phyloP scores from a whole-genome alignment of 35 echinoderm and acorn worm genomes.

The Acanthaster planci region DNA sequence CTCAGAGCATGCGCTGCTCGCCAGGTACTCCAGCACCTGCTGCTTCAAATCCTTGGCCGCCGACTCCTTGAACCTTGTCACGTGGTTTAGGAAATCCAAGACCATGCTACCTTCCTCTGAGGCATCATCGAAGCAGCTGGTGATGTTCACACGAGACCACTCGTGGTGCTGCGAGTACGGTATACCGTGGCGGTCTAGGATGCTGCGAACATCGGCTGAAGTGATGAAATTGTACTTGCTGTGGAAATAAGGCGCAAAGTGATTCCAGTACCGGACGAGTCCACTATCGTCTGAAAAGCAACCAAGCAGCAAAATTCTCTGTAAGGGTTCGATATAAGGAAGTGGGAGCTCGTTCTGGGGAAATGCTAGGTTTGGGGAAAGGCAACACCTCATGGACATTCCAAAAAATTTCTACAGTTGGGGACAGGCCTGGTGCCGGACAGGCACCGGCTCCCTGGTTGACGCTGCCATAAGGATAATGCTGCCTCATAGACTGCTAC shows the following conservation, averaged over 20 bases:
- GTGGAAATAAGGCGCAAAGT: not conserved
- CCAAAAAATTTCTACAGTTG: not conserved
- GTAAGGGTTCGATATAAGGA: too few species aligned
- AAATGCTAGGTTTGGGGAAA: not conserved
- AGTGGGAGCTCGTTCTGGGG: not conserved
- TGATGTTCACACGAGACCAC: too few species aligned
- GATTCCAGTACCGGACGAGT: not conserved
- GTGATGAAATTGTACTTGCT: too few species aligned
- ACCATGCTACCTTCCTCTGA: constrained; percentile 29
- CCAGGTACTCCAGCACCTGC: constrained; percentile 39
- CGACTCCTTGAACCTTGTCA: constrained; percentile 26
- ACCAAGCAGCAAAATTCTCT: not conserved
- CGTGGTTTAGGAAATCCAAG: constrained; percentile 58
- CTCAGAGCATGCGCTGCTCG: constrained; percentile 30
- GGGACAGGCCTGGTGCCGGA: not conserved
- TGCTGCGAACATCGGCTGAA: not conserved
- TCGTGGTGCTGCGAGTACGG: not conserved
- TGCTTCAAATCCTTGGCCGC: constrained; percentile 38
- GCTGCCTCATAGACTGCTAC: too few species aligned
- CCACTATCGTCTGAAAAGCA: not conserved
- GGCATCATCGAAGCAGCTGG: too few species aligned
- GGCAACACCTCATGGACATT: not conserved
- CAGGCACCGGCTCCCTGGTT: too few species aligned
- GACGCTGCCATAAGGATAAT: not conserved
- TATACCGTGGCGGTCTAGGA: not conserved